phyloP scores from a whole-genome alignment of 2,888 invertebrate species.

The Spilarctia lutea region DNA sequence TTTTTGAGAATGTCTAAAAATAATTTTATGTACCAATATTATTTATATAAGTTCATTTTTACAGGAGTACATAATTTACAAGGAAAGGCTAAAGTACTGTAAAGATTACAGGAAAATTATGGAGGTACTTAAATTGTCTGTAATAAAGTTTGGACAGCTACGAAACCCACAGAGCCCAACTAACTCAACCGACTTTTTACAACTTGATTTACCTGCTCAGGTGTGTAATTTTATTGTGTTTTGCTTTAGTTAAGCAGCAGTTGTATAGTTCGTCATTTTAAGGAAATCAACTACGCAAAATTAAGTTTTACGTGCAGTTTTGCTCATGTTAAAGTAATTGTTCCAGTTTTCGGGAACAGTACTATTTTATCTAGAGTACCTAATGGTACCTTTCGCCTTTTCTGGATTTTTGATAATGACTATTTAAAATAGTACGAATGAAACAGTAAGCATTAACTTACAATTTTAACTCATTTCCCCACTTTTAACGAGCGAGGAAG shows the following conservation, averaged over 20 bases:
- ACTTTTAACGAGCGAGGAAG: too few species aligned
- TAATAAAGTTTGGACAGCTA: conserved; percentile 55
- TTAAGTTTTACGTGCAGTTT: background rate
- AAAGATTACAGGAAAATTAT: conserved; percentile 52
- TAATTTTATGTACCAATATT: too few species aligned
- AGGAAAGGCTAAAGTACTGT: conserved; percentile 37
- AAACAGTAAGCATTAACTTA: background rate
- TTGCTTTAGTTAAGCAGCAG: conserved; percentile 13
- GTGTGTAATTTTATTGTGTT: conserved; percentile 36
- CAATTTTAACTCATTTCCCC: too few species aligned
- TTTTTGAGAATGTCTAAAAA: too few species aligned
- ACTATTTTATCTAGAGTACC: background rate
- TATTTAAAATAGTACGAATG: background rate
- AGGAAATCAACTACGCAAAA: background rate
- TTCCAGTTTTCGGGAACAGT: too few species aligned
- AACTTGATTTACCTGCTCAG: conserved; percentile 38
- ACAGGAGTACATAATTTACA: background rate
- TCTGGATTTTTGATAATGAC: background rate
- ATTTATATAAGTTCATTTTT: background rate
- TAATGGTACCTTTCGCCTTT: background rate
- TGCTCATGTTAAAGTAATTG: too few species aligned
- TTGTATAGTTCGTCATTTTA: background rate
- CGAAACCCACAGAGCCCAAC: conserved; percentile 45
- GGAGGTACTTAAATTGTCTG: conserved; percentile 48
- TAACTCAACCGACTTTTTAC: conserved; percentile 50